Evolutionary conservation across 2,113 vertebrate species (phyloP).

Genomic region (Pithys albifrons): DNA sequence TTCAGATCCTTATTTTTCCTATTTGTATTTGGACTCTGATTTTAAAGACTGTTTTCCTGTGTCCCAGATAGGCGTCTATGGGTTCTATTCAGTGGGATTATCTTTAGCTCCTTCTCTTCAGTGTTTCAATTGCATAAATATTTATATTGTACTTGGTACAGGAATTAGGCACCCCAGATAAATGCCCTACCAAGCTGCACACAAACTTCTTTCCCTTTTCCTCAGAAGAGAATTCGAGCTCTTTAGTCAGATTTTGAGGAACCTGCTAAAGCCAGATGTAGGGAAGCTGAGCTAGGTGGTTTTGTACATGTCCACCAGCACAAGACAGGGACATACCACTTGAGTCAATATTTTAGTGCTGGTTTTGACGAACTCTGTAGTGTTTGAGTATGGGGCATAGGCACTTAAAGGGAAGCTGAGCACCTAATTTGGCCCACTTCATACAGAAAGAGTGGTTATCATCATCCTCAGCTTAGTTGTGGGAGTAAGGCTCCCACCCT

Average conservation of each 20-base stretch:
- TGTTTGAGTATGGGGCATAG: neutral
- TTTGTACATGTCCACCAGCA: neutral
- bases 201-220: neutral
- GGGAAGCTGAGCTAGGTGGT: neutral
- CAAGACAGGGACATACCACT: neutral
- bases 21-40: neutral
- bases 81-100: neutral
- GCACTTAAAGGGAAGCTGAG: neutral
- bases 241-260: neutral
- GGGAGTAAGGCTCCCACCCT: neutral
- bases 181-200: neutral
- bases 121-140: neutral
- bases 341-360: neutral
- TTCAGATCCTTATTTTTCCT: neutral
- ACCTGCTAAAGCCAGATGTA: neutral
- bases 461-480: neutral
- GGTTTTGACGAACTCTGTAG: neutral
- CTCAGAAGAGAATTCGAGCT: neutral
- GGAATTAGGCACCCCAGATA: neutral
- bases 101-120: neutral
- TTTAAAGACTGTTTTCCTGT: neutral
- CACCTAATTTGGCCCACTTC: neutral
- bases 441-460: neutral
- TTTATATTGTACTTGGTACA: neutral
- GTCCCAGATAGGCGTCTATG: neutral